phyloP scores from a whole-genome alignment of 2,797 vertebrate species.

The Fistularia tabacaria region DNA sequence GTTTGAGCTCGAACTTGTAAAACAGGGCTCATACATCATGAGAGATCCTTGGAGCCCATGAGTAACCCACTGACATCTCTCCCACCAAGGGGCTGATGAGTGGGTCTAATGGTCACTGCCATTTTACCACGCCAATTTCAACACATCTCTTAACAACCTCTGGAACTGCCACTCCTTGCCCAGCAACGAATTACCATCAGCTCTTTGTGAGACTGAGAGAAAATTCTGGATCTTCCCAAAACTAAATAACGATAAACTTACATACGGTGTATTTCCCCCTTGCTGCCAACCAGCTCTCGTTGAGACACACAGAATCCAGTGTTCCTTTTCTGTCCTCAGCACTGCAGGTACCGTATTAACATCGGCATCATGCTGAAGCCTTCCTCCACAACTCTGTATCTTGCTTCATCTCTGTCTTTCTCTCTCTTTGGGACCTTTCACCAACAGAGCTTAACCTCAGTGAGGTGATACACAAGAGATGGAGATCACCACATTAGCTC shows the following conservation, averaged over 20 bases:
- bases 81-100: constrained; percentile 42
- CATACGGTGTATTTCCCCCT: constrained; percentile 36
- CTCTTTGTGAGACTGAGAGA: constrained; percentile 48
- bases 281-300: constrained; percentile 15
- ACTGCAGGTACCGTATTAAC: constrained; percentile 65
- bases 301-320: constrained; percentile 63
- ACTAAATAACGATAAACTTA: constrained; percentile 21
- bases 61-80: constrained; percentile 59
- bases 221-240: constrained; percentile 27
- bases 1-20: constrained; percentile 22
- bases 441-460: constrained; percentile 61
- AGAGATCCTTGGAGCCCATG: constrained; percentile 38
- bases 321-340: constrained; percentile 51
- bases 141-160: constrained; percentile 50
- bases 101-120: constrained; percentile 28
- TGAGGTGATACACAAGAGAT: constrained; percentile 56
- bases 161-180: constrained; percentile 23
- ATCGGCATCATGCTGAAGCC: constrained; percentile 58
- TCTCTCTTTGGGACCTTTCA: constrained; percentile 50
- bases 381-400: constrained; percentile 6
- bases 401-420: constrained; percentile 11
- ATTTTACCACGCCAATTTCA: constrained; percentile 64
- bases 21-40: constrained; percentile 58
- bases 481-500: constrained; percentile 3
- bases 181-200: constrained; percentile 56